phyloP scores from a whole-genome alignment of 2,888 invertebrate genomes.

The Meghimatium bilineatum region DNA sequence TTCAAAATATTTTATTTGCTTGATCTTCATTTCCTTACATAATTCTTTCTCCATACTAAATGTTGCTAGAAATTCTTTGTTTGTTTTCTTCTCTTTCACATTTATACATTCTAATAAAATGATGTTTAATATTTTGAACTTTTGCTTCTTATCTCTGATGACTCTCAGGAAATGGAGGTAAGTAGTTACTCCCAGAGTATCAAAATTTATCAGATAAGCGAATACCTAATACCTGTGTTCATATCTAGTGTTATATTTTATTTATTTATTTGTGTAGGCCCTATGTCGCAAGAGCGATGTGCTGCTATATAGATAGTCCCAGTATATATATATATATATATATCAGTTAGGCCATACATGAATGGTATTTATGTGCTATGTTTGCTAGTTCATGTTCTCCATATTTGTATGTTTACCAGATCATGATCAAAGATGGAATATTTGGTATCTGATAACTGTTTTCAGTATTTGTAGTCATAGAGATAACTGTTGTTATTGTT shows the following conservation, averaged over 20 bases:
- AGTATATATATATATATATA: not conserved
- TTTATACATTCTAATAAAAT: too few species aligned
- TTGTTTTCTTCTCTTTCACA: too few species aligned
- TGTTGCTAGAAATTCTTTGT: not conserved
- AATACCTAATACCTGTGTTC: not conserved
- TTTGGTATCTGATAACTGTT: too few species aligned
- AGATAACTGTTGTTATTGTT: too few species aligned
- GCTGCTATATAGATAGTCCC: not conserved
- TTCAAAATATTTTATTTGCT: too few species aligned
- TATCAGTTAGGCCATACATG: not conserved
- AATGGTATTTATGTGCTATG: not conserved
- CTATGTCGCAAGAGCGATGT: constrained; percentile 14
- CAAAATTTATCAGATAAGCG: not conserved
- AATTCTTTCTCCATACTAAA: not conserved
- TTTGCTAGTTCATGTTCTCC: not conserved
- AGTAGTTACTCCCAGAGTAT: not conserved
- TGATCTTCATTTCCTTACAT: too few species aligned
- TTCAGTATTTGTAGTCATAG: too few species aligned
- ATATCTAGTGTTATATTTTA: not conserved
- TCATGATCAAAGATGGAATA: too few species aligned
- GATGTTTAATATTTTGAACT: not conserved
- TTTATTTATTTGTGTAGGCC: not conserved
- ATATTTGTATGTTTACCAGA: not conserved
- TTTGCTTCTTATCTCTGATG: not conserved
- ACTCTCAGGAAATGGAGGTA: constrained; percentile 14